Evolutionary conservation across 2,888 invertebrate species (phyloP), one percentile per base, ranked within the genome.

Genomic region (Cinara cedri): DNA sequence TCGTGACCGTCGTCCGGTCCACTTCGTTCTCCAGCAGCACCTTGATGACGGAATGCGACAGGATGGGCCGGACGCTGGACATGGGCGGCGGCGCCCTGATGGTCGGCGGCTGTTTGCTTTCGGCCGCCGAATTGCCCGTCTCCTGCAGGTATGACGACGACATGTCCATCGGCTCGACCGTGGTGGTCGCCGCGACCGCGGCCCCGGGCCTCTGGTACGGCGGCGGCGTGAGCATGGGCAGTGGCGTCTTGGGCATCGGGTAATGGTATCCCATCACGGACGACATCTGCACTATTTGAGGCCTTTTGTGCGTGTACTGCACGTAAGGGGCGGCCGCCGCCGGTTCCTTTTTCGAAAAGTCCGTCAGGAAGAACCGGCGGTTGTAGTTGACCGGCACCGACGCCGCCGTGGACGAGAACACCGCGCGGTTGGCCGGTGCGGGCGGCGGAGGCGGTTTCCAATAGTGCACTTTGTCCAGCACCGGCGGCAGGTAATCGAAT

Each of bases 401-500:
- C 16, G 75, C 54, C 6, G 81, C 70, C 14, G 82, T 70, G 34
- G 81, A 68, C 34, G 81, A 57, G 34, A 80, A 71, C 21, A 72
- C 75, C 19, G 81, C 82, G 1, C 82, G 65, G n/a, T 74, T 54
- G 4, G 8, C 24, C 6, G 81, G 34, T 34, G 34, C 34, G 34
- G 89, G 88, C 82, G 91, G 90, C 0, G 89, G 86, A 0, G 91
- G 90, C 63, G 91, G 91, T 24, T 91, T 89, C 94, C 94, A 94
- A 84, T 93, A 94, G 83, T 92, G 92, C 3, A 94, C 94, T 51
- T 90, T 87, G 82, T 93, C 93, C 55, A 93, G 86, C 3, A 92
- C 91, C 1, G 94, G 94, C 0, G 94, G 94, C 80, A 93, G 92
- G 85, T 94, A 94, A 85, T 93, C 93, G 85, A 91, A 93, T 0